Conservation (phyloP, 2,797 vertebrate species). For the Clarias pachynema region DNA sequence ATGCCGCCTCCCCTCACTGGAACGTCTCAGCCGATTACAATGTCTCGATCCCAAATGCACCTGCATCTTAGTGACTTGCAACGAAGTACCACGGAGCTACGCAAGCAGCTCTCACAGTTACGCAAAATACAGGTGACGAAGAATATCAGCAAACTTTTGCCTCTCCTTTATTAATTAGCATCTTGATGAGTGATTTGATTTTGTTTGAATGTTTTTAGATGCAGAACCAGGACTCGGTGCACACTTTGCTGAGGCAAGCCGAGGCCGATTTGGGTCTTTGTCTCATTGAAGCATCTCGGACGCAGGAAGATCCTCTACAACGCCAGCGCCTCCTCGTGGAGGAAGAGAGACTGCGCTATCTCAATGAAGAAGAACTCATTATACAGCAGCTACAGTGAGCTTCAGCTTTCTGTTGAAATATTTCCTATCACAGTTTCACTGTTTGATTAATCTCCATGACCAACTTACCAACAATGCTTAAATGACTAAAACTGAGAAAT, state of each 20-base stretch:
- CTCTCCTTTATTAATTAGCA: background rate
- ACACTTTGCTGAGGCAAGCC: conserved; percentile 86
- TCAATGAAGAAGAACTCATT: conserved; percentile 95
- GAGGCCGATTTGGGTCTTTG: conserved; percentile 92
- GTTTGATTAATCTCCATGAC: background rate
- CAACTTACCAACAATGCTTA: background rate
- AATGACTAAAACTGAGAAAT: background rate
- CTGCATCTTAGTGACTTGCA: conserved; percentile 91
- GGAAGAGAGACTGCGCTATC: conserved; percentile 93
- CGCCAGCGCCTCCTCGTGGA: conserved; percentile 95
- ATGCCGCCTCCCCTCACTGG: conserved; percentile 81
- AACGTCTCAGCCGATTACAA: conserved; percentile 80
- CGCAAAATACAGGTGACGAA: conserved; percentile 86
- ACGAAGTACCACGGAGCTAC: conserved; percentile 88
- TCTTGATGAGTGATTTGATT: background rate
- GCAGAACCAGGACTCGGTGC: conserved; percentile 91
- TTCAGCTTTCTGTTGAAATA: background rate
- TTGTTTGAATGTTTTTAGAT: conserved; percentile 71
- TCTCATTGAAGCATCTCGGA: conserved; percentile 88
- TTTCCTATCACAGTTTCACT: background rate
- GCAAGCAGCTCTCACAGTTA: conserved; percentile 89
- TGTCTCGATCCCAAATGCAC: conserved; percentile 93
- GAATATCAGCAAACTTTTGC: background rate
- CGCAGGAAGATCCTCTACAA: conserved; percentile 94
- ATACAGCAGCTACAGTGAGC: conserved; percentile 95